phyloP scores from a whole-genome alignment of 2,888 invertebrate species.

The Conchocele bisecta region DNA sequence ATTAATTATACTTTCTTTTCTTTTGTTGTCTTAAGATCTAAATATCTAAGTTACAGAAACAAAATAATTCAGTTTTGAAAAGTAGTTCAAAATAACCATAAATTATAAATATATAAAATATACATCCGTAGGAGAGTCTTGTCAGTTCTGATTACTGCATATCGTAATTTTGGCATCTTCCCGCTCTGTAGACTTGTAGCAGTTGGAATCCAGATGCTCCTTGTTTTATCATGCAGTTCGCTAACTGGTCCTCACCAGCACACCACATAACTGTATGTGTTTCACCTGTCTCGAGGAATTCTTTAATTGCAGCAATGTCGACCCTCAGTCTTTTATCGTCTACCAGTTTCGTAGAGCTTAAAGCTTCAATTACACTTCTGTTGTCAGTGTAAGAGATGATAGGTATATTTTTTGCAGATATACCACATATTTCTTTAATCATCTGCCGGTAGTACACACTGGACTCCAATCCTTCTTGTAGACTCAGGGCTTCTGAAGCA shows the following conservation, averaged over 20 bases:
- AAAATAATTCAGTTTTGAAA: too few relatives aligned
- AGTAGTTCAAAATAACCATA: too few relatives aligned
- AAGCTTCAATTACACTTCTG: slow-evolving; percentile 23
- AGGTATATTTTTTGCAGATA: background rate
- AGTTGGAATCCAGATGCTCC: slow-evolving; percentile 9
- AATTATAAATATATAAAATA: too few relatives aligned
- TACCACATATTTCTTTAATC: slow-evolving; percentile 18
- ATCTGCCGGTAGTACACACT: slow-evolving; percentile 6
- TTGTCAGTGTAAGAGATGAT: slow-evolving; percentile 15
- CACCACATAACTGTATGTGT: slow-evolving; percentile 6
- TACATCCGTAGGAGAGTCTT: too few relatives aligned
- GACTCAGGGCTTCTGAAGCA: slow-evolving; percentile 37
- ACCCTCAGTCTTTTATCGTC: slow-evolving; percentile 13
- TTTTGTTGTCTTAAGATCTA: too few relatives aligned
- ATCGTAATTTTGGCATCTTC: too few relatives aligned
- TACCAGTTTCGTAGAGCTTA: slow-evolving; percentile 10
- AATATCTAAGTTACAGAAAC: too few relatives aligned
- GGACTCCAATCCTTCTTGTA: slow-evolving; percentile 9
- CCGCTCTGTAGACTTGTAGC: slow-evolving; percentile 10
- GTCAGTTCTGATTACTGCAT: too few relatives aligned
- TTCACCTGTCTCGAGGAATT: slow-evolving; percentile 5
- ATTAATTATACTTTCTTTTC: too few relatives aligned
- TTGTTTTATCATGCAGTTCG: slow-evolving; percentile 15
- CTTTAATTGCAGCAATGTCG: slow-evolving; percentile 14
- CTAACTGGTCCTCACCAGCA: slow-evolving; percentile 9